These are phyloP conservation scores for Adelognathus sp. DNA, from an alignment of 2,888 invertebrate genomes.

Conservation along the genomic window DNA sequence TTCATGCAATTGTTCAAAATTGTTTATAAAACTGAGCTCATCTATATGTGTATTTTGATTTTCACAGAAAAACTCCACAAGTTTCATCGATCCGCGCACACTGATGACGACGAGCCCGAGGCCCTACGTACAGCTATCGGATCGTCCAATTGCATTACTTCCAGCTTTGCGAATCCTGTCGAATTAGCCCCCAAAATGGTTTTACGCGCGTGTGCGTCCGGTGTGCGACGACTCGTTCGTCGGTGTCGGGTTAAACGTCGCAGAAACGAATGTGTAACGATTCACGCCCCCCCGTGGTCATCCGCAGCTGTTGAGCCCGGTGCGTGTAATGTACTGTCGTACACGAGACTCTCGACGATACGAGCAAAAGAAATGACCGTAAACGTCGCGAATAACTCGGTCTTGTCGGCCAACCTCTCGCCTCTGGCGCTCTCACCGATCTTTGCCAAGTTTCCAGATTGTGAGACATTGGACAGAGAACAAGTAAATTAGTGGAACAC, in stretches of 20 bases:
- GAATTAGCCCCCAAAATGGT: conserved; percentile 28
- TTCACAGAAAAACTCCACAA: no score
- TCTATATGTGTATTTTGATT: no score
- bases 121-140: conserved; percentile 54
- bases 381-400: conserved; percentile 24
- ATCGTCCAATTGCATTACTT: conserved; percentile 71
- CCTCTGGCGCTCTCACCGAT: background rate
- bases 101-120: conserved; percentile 42
- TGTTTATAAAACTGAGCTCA: no score
- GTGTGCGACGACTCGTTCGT: background rate
- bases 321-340: conserved; percentile 13
- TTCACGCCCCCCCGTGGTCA: conserved; percentile 53
- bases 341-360: background rate
- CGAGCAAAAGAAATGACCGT: background rate
- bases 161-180: conserved; percentile 52
- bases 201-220: conserved; percentile 30
- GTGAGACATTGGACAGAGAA: background rate
- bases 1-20: no score
- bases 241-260: conserved; percentile 17
- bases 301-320: conserved; percentile 53
- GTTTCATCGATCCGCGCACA: background rate
- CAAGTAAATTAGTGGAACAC: background rate
- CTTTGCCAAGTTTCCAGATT: conserved; percentile 9
- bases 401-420: background rate
- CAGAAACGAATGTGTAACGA: conserved; percentile 23